A percentile compares a stretch with the other conserved stretches of the same genome.
phyloP scores from a whole-genome alignment of 2,797 vertebrate genomes.

The Falco novaeseelandiae region DNA sequence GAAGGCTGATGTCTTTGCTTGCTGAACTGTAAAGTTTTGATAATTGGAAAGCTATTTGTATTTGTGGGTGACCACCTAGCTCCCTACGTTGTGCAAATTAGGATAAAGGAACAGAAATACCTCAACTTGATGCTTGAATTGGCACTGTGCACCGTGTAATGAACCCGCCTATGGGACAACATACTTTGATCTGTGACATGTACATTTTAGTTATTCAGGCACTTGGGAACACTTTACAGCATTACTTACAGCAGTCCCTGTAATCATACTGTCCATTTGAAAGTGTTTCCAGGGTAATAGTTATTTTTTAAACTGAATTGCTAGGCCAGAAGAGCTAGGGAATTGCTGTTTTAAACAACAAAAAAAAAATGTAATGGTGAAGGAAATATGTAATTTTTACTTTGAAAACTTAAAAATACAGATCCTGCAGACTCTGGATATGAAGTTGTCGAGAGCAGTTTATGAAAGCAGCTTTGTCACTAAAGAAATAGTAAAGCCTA shows the following conservation, averaged over 20 bases:
- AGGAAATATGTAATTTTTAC: conserved; percentile 34
- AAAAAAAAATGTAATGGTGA: conserved; percentile 42
- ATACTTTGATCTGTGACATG: not conserved
- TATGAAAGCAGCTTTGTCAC: conserved; percentile 37
- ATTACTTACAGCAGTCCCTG: not conserved
- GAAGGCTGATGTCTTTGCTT: too few species aligned
- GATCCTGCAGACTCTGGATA: not conserved
- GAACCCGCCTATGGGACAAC: too few species aligned
- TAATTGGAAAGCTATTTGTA: too few species aligned
- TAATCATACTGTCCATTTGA: conserved; percentile 1
- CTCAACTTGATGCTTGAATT: too few species aligned
- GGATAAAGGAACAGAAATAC: too few species aligned
- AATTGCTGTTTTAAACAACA: conserved; percentile 55
- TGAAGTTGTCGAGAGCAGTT: not conserved
- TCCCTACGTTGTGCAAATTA: too few species aligned
- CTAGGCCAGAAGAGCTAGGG: conserved; percentile 45
- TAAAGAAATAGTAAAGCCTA: conserved; percentile 48
- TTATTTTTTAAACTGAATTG: conserved; percentile 45
- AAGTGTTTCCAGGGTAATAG: conserved; percentile 38
- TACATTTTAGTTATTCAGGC: not conserved
- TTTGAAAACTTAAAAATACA: conserved; percentile 67
- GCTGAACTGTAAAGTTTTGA: too few species aligned
- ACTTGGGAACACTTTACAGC: not conserved
- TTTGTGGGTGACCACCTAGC: too few species aligned
- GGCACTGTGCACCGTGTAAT: too few species aligned